phyloP scores from a whole-genome alignment of 2,797 vertebrate species.

The Paedocypris micromegethes region DNA sequence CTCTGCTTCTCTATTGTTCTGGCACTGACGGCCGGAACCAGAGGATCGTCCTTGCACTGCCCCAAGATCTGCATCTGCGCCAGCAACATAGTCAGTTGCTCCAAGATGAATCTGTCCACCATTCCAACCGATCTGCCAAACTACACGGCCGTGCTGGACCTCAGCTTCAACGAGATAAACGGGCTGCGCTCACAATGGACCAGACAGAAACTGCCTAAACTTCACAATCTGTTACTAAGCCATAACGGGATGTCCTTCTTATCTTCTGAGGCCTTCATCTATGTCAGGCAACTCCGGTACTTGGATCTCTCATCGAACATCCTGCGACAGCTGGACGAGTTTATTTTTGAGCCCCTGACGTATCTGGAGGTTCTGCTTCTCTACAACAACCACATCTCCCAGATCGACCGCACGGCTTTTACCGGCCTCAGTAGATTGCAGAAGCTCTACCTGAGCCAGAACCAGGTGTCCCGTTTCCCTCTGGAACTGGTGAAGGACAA shows the following conservation, averaged over 20 bases:
- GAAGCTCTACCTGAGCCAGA: conserved; percentile 93
- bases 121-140: conserved; percentile 75
- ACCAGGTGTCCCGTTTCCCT: conserved; percentile 86
- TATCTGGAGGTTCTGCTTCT: conserved; percentile 87
- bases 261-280: conserved; percentile 84
- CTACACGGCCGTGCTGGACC: conserved; percentile 83
- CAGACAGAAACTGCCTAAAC: conserved; percentile 69
- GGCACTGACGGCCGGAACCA: conserved; percentile 54
- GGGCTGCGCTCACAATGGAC: conserved; percentile 84
- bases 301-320: conserved; percentile 91
- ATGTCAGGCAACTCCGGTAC: conserved; percentile 81
- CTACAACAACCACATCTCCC: conserved; percentile 85
- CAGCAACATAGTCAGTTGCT: conserved; percentile 95
- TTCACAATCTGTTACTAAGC: conserved; percentile 87
- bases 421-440: conserved; percentile 75
- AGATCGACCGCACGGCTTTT: conserved; percentile 87
- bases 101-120: conserved; percentile 77
- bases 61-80: conserved; percentile 86
- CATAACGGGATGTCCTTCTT: conserved; percentile 88
- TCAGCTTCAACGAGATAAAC: conserved; percentile 86
- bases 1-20: conserved; percentile 52
- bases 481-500: conserved; percentile 84
- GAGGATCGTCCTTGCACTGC: conserved; percentile 66
- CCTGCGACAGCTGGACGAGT: conserved; percentile 78
- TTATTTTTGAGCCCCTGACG: conserved; percentile 81